These are phyloP conservation scores for Pomacea canaliculata DNA, from an alignment of 2,888 invertebrate genomes.

Conservation along the genomic window DNA sequence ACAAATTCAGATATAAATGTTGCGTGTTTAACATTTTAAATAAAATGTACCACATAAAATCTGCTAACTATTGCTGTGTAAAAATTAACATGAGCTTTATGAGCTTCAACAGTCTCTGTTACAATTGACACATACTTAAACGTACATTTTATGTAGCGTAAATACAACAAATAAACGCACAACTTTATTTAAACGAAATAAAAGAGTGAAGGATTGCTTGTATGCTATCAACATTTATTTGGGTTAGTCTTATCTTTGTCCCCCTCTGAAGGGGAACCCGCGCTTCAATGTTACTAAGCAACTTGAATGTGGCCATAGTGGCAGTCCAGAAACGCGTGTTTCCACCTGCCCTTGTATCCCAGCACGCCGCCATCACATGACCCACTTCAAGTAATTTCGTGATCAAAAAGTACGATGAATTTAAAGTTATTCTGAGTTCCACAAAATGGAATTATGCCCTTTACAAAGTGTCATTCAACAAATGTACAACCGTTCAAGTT, in stretches of 20 bases:
- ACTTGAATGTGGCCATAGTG: constrained; percentile 30
- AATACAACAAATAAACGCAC: no score
- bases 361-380: constrained; percentile 28
- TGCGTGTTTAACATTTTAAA: no score
- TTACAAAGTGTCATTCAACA: neutral
- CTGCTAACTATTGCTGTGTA: no score
- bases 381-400: constrained; percentile 25
- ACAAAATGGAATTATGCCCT: neutral
- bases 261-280: constrained; percentile 5
- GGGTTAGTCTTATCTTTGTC: neutral
- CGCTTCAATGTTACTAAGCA: constrained; percentile 33
- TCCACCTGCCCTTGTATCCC: constrained; percentile 24
- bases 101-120: no score
- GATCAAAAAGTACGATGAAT: constrained; percentile 1
- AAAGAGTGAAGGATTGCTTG: no score
- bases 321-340: constrained; percentile 29
- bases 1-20: no score
- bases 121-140: no score
- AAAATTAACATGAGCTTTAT: no score
- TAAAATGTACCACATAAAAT: no score
- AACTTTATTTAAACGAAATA: no score
- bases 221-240: no score
- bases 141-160: no score
- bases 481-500: neutral
- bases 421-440: neutral